Evolutionary conservation across 2,113 vertebrate genomes (phyloP).

Genomic region (Embiotoca jacksoni): DNA sequence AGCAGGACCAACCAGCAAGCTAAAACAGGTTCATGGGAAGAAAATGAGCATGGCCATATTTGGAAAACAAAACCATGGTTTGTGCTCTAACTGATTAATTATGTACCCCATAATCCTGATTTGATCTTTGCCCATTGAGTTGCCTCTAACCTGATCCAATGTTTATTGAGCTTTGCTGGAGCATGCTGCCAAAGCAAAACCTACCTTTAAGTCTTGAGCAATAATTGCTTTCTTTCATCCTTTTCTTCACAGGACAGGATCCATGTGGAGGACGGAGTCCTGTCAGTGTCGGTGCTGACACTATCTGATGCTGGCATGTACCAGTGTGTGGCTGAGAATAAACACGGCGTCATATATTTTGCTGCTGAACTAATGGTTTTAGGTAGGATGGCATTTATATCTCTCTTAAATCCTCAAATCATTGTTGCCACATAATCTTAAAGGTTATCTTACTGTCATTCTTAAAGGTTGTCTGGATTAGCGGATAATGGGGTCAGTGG

Average conservation of each 20-base stretch:
- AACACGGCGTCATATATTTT: constrained; percentile 92
- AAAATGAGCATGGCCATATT: neutral
- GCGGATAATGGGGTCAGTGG: constrained; percentile 71
- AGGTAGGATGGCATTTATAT: constrained; percentile 87
- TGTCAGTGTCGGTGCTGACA: constrained; percentile 88
- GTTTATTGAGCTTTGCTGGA: constrained; percentile 42
- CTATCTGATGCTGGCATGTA: constrained; percentile 94
- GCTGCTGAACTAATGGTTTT: constrained; percentile 92
- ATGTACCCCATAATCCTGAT: constrained; percentile 38
- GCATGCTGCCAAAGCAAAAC: constrained; percentile 39
- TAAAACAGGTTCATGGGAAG: neutral
- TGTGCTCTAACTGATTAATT: constrained; percentile 29
- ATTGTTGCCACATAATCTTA: constrained; percentile 69
- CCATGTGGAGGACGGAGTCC: constrained; percentile 90
- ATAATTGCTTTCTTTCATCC: constrained; percentile 73
- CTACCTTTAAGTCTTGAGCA: constrained; percentile 44
- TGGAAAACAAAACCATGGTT: constrained; percentile 24
- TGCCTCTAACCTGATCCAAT: constrained; percentile 33
- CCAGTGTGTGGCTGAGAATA: constrained; percentile 95
- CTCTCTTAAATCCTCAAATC: constrained; percentile 68
- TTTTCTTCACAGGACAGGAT: constrained; percentile 90
- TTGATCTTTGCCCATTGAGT: constrained; percentile 47
- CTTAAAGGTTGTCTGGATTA: constrained; percentile 80
- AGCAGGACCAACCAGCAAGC: neutral
- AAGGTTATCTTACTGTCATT: constrained; percentile 79